phyloP scores from a whole-genome alignment of 2,888 invertebrate genomes.

The Maniola hyperantus region DNA sequence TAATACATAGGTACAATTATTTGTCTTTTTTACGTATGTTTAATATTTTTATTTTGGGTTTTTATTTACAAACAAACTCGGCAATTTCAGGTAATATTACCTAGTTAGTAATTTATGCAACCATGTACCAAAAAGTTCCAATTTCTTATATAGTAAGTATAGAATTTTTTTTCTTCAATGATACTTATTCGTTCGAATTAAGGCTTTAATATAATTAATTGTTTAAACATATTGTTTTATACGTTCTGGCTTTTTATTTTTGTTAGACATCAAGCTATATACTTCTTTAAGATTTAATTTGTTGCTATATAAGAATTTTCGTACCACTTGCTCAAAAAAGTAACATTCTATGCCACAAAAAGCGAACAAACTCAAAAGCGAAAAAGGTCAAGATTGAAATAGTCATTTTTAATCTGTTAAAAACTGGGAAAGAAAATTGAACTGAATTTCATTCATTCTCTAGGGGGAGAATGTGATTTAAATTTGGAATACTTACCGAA shows the following conservation, averaged over 20 bases:
- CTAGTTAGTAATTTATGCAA: conserved; percentile 21
- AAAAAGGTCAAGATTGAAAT: too few relatives aligned
- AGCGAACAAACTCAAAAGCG: too few relatives aligned
- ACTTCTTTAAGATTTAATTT: not conserved
- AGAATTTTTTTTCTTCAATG: conserved; percentile 8
- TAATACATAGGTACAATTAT: too few relatives aligned
- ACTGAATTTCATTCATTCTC: too few relatives aligned
- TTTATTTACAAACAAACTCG: conserved; percentile 11
- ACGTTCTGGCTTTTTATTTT: not conserved
- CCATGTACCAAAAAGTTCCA: conserved; percentile 18
- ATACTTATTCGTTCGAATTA: conserved; percentile 2
- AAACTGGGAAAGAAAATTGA: too few relatives aligned
- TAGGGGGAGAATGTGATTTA: too few relatives aligned
- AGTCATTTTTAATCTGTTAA: too few relatives aligned
- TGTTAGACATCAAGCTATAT: not conserved
- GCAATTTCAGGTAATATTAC: conserved; percentile 25
- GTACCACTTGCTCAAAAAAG: too few relatives aligned
- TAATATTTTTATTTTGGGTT: not conserved
- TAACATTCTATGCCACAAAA: too few relatives aligned
- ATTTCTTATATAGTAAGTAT: conserved; percentile 16
- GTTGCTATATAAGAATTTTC: not conserved
- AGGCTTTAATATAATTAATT: not conserved
- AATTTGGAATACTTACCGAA: too few relatives aligned
- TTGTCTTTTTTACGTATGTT: not conserved
- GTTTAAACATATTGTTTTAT: not conserved